Evolutionary conservation across 2,113 vertebrate genomes (phyloP), one percentile per base, ranked within the genome.

Genomic region (Gracilinanus agilis): DNA sequence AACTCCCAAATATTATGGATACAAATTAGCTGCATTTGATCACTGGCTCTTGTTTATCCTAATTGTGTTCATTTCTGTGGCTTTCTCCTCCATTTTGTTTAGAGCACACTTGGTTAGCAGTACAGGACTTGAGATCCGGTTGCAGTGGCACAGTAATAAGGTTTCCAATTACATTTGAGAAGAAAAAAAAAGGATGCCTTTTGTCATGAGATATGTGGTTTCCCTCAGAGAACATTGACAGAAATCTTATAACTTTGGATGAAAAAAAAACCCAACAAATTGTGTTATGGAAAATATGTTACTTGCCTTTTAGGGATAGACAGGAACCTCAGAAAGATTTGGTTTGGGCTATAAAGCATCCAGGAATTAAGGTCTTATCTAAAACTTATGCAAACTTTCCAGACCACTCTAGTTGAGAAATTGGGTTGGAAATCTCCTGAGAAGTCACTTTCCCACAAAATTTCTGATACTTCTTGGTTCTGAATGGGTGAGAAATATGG

Each of bases 21-120:
- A 97, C 96, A 98, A 98, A 98, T 98, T 96, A 97, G 96, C 93
- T 94, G 24, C 91, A 95, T 98, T 94, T 97, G 96, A 98, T 98
- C 97, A 95, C 95, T 92, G 0, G 0, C 89, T 97, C 95, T 92
- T 96, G 90, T 96, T 98, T 98, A 95, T 27, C 89, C 90, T 95
- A 97, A 96, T 91, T 49, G 91, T 95, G 55, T 96, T 97, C 91
- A 53, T 95, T 97, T 97, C 95, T 96, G 96, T 91, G 97, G 90
- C 53, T 98, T 96, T 97, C 97, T 61, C 25, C 27, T 93, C 56
- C 0, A 13, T 89, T 97, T 53, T 91, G 54, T 95, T 96, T 96
- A 90, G 92, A 93, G 29, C 24, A 88, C 89, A 55, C 55, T 49
- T 34, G 8, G 67, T 89, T 94, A 92, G 11, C n/a, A 54, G 93